Evolutionary conservation across 2,888 invertebrate species (phyloP), one percentile per base, ranked within the genome.

Genomic region (Agonopterix subpropinquella): DNA sequence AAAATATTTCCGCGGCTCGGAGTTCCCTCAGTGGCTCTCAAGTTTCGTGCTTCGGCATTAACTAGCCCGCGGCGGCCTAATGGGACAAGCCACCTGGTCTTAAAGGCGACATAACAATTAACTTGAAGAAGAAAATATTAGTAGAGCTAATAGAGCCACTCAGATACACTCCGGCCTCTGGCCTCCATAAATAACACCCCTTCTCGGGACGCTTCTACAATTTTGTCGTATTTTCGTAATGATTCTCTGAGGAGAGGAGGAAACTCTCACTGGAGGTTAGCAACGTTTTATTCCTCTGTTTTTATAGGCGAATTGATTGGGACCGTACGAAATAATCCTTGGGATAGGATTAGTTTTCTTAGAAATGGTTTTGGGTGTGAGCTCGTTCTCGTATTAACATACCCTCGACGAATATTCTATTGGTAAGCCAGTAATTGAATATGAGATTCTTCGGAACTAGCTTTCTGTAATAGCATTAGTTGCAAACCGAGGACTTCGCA

Each of bases 91-190:
- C 84, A 88, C 87, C 87, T 88, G 85, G 77, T 80, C 78, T 83
- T 83, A 79, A 78, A 86, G 77, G 74, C 77, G 80, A 82, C 82
- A 81, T 86, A 85, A 87, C 86, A 87, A 88, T 86, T 87, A 87
- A 82, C 76, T 81, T 64, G 73, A 72, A 78, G 80, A 83, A 83
- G 80, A 86, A 85, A 85, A 85, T 88, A 88, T 85, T 83, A 85
- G 83, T 83, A 69, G 75, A 80, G 81, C 75, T 85, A 83, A 88
- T 84, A 87, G 77, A 81, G 69, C 77, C 76, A 75, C 80, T 81
- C 72, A 76, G 79, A 83, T 83, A 83, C 79, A 80, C 79, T 73
- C 72, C 74, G 68, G 68, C 76, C 80, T 76, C 68, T 76, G 75
- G 67, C 80, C 77, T 73, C 70, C 62, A 82, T 85, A 84, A 86